Evolutionary conservation across 2,797 vertebrate species (phyloP).

Genomic region (Bovichtus variegatus): DNA sequence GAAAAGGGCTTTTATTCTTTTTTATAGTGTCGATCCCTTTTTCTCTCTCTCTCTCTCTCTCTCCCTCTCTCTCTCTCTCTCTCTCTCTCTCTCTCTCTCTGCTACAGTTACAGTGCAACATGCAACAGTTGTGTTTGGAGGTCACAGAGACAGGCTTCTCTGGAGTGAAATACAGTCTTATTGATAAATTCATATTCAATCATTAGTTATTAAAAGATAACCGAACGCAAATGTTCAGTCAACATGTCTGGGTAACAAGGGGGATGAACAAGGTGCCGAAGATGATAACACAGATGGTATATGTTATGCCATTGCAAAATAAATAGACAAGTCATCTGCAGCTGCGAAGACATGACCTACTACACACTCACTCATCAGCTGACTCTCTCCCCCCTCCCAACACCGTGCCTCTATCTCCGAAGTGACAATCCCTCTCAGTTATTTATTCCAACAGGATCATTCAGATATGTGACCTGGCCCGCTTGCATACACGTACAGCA

Average conservation of each 20-base stretch:
- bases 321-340: slow-evolving; percentile 27
- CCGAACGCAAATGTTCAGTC: background rate
- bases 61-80: slow-evolving; percentile 10
- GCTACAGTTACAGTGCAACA: slow-evolving; percentile 27
- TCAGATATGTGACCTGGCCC: slow-evolving; percentile 58
- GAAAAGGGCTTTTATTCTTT: slow-evolving; percentile 67
- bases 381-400: background rate
- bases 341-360: slow-evolving; percentile 21
- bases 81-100: background rate
- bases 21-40: slow-evolving; percentile 37
- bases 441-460: slow-evolving; percentile 76
- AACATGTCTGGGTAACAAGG: background rate
- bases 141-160: slow-evolving; percentile 6
- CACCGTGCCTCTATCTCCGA: slow-evolving; percentile 36
- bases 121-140: slow-evolving; percentile 28
- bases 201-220: background rate
- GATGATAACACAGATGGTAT: slow-evolving; percentile 7
- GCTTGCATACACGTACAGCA: slow-evolving; percentile 14
- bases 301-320: background rate
- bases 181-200: background rate
- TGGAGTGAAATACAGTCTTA: background rate
- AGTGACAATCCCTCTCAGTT: slow-evolving; percentile 70
- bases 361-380: slow-evolving; percentile 35
- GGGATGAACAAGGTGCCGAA: background rate
- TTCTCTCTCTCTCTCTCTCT: slow-evolving; percentile 44